Evolutionary conservation across 2,797 vertebrate genomes (phyloP).

Genomic region (Lithobates pipiens): DNA sequence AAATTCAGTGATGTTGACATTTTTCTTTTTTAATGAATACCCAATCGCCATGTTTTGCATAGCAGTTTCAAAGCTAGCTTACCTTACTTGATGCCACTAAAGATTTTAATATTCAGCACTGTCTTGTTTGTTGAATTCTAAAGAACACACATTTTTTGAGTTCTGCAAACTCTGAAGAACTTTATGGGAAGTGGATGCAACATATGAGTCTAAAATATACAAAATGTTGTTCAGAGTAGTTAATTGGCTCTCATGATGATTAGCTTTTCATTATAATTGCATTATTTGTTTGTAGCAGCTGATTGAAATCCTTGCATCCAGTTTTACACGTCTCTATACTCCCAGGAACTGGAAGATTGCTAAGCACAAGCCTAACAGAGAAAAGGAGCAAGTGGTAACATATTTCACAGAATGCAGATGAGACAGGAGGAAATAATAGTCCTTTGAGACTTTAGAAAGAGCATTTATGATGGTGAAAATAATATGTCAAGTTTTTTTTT

Average conservation of each 20-base stretch:
- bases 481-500: background rate
- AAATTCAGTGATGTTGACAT: no score
- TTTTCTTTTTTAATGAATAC: no score
- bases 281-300: slow-evolving; percentile 34
- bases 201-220: background rate
- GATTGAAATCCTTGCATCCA: slow-evolving; percentile 11
- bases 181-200: background rate
- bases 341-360: background rate
- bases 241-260: slow-evolving; percentile 47
- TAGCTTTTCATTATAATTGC: slow-evolving; percentile 45
- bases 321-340: slow-evolving; percentile 5
- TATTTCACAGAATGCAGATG: slow-evolving; percentile 7
- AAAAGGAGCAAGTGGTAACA: background rate
- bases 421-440: background rate
- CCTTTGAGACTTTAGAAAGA: background rate
- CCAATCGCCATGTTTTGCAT: no score
- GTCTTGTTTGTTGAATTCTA: background rate
- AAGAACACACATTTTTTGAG: background rate
- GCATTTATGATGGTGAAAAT: background rate
- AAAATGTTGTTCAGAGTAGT: background rate
- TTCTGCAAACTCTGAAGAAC: background rate
- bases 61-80: no score
- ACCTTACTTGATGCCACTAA: no score
- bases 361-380: background rate
- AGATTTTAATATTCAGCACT: background rate